Evolutionary conservation across 2,113 vertebrate species (phyloP), one percentile per base, ranked within the genome.

Genomic region (Haplochromis burtoni): DNA sequence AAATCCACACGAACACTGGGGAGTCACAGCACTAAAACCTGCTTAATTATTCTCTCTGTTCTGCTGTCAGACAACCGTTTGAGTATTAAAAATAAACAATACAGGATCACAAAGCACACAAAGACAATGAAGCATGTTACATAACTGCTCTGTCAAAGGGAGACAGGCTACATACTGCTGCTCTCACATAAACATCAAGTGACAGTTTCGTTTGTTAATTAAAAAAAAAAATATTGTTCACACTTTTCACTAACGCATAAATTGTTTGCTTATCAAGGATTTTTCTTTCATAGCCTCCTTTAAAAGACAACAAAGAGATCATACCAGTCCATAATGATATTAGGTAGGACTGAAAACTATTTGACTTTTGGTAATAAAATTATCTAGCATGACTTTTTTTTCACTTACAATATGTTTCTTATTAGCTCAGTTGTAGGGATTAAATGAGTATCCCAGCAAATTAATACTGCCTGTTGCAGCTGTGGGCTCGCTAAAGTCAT

Each of bases 21-120:
- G 85, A 93, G 87, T 82, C 86, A 59, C 87, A 35, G 81, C 84
- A 45, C 84, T 88, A 88, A 88, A 66, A 88, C 89, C 73, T 76
- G 63, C 63, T 94, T 86, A 82, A 84, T 86, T 88, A 91, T 93
- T 91, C 93, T 84, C 88, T 94, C 76, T 93, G 91, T 91, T 92
- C 89, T 47, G 63, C 84, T 86, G 90, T 91, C 91, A 92, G 89
- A 87, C 85, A 85, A 91, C 90, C 29, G 26, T 90, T 84, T 87
- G 89, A 89, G 86, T 87, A 88, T 91, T 87, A 93, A 91, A 88
- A 91, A 85, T 89, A 88, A 94, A 90, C 87, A 90, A 61, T 51
- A 35, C 73, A 26, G 45, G 57, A 85, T 83, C 91, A 88, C 88
- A 88, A 87, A 89, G 90, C 90, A 45, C 10, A 38, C 83, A 82